Percentiles rank a stretch among this genome's conserved stretches.
Conservation (phyloP, 2,888 invertebrate species). For the Pammene aurita region DNA sequence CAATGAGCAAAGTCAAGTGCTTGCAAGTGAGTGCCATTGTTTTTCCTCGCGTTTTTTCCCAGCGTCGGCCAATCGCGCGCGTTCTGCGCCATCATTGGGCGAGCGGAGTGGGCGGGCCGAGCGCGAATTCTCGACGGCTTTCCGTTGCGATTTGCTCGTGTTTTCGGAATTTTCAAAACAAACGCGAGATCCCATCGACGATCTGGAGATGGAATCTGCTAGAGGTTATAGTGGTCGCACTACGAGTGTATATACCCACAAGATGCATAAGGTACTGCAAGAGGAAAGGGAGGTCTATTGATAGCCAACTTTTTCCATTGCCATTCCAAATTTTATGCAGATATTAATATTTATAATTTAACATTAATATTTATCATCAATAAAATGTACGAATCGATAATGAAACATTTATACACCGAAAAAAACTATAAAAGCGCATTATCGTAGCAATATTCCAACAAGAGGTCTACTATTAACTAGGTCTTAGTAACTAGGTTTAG, state of each 20-base stretch:
- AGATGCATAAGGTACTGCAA: no score
- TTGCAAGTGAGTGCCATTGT: constrained; percentile 75
- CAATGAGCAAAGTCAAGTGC: constrained; percentile 61
- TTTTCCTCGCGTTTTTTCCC: constrained; percentile 70
- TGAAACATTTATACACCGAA: no score
- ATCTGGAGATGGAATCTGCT: constrained; percentile 30
- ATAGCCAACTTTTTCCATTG: no score
- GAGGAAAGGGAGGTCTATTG: neutral
- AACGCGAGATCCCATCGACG: constrained; percentile 33
- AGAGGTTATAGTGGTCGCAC: neutral
- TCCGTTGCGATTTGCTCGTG: constrained; percentile 55
- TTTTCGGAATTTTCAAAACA: constrained; percentile 63
- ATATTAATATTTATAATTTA: no score
- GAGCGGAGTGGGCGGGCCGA: constrained; percentile 59
- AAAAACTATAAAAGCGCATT: no score
- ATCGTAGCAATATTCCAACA: no score
- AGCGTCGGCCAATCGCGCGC: constrained; percentile 63
- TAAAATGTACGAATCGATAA: no score
- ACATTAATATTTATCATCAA: no score
- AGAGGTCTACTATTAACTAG: no score
- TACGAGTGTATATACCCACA: neutral
- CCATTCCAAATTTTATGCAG: no score
- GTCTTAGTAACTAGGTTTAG: no score
- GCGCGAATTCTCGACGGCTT: constrained; percentile 64
- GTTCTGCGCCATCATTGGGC: constrained; percentile 62